Percentiles rank a stretch among this genome's conserved stretches.
Evolutionary conservation across 2,113 vertebrate species (phyloP).

Genomic region (Galbula dea): DNA sequence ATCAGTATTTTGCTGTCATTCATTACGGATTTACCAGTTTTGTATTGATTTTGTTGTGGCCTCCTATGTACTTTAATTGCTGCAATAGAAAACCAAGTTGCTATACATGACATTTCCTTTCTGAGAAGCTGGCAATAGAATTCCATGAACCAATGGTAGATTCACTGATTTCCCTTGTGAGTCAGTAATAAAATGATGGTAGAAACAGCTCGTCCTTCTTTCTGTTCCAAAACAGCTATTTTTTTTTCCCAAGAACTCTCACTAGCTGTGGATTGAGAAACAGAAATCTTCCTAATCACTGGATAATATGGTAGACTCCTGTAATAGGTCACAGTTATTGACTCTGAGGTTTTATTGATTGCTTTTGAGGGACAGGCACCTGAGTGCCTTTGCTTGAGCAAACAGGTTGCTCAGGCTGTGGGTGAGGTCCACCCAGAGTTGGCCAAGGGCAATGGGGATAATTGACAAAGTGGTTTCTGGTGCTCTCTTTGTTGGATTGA

Average conservation of each 20-base stretch:
- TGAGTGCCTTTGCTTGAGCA: not conserved
- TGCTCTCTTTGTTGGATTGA: not conserved
- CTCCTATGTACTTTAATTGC: slow-evolving; percentile 73
- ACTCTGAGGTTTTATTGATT: not conserved
- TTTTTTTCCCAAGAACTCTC: not conserved
- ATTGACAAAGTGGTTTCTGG: not conserved
- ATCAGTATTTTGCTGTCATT: slow-evolving; percentile 70
- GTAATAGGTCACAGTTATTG: not conserved
- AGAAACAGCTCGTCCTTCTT: slow-evolving; percentile 43
- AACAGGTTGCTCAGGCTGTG: not conserved
- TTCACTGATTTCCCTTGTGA: slow-evolving; percentile 62
- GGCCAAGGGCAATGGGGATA: not conserved
- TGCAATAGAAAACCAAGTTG: slow-evolving; percentile 71
- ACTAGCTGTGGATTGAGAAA: not conserved
- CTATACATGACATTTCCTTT: slow-evolving; percentile 72
- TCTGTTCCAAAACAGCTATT: slow-evolving; percentile 40
- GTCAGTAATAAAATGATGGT: slow-evolving; percentile 33
- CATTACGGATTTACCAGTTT: slow-evolving; percentile 72
- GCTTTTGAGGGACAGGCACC: not conserved
- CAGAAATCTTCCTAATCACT: slow-evolving; percentile 41
- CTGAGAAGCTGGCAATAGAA: slow-evolving; percentile 64
- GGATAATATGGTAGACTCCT: not conserved
- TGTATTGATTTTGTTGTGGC: slow-evolving; percentile 69
- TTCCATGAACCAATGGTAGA: slow-evolving; percentile 52
- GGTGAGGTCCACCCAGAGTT: not conserved